Conservation (phyloP, 2,113 vertebrate species). For the Microtus oregoni region DNA sequence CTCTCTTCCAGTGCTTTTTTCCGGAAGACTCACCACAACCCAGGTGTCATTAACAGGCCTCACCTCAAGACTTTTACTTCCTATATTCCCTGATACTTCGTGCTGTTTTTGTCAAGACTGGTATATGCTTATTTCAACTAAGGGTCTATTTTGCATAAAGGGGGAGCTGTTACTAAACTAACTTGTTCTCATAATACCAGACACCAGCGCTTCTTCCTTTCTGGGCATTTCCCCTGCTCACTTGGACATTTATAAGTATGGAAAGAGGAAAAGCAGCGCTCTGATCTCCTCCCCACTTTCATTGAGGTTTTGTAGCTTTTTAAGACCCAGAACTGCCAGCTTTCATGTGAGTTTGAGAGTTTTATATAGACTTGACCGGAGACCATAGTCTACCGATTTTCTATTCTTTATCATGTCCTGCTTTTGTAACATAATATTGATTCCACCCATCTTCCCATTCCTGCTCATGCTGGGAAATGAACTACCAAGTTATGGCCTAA, state of each 20-base stretch:
- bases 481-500: not conserved
- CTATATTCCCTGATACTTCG: conserved; percentile 21
- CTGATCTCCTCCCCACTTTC: not conserved
- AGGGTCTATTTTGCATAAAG: not conserved
- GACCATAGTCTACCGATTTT: not conserved
- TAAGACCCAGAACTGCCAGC: not conserved
- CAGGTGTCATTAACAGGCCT: not conserved
- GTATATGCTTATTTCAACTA: not conserved
- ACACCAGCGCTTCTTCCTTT: not conserved
- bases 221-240: not conserved
- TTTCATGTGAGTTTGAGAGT: not conserved
- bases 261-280: not conserved
- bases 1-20: not conserved
- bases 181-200: not conserved
- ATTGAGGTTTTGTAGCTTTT: not conserved
- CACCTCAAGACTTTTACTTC: not conserved
- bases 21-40: not conserved
- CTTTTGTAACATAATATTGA: not conserved
- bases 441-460: not conserved
- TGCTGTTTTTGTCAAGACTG: not conserved
- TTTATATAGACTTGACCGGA: not conserved
- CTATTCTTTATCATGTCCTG: not conserved
- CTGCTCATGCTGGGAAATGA: not conserved
- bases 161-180: not conserved
- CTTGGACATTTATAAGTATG: not conserved